Evolutionary conservation across 2,797 vertebrate genomes (phyloP).

Genomic region (Tragopan temminckii): DNA sequence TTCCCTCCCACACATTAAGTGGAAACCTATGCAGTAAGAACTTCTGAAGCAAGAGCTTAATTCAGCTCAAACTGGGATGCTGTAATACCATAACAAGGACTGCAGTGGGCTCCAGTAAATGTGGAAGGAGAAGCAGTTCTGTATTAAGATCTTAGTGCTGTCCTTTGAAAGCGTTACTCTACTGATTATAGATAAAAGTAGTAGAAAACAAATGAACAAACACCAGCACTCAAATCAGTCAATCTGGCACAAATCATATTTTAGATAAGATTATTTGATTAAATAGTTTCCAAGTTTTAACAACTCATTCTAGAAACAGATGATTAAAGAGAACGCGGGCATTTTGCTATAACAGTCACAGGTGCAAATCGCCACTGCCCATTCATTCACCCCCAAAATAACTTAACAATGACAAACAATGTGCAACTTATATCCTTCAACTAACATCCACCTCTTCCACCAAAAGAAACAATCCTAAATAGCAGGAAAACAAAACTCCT

Average conservation of each 20-base stretch:
- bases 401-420: neutral
- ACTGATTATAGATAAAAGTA: neutral
- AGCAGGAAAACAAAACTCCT: neutral
- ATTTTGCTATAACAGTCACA: neutral
- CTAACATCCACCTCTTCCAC: neutral
- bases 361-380: neutral
- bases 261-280: neutral
- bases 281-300: neutral
- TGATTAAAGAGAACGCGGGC: neutral
- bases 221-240: neutral
- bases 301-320: neutral
- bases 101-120: neutral
- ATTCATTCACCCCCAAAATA: neutral
- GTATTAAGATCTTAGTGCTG: neutral
- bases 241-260: fast-evolving
- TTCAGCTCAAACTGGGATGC: neutral
- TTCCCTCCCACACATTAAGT: neutral
- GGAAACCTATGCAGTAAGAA: neutral
- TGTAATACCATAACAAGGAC: neutral
- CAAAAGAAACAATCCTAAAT: neutral
- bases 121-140: neutral
- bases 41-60: neutral
- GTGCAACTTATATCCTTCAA: neutral
- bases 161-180: neutral
- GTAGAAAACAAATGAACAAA: neutral